Conservation (phyloP, 2,113 vertebrate species). For the Phylloscopus trochiloides region DNA sequence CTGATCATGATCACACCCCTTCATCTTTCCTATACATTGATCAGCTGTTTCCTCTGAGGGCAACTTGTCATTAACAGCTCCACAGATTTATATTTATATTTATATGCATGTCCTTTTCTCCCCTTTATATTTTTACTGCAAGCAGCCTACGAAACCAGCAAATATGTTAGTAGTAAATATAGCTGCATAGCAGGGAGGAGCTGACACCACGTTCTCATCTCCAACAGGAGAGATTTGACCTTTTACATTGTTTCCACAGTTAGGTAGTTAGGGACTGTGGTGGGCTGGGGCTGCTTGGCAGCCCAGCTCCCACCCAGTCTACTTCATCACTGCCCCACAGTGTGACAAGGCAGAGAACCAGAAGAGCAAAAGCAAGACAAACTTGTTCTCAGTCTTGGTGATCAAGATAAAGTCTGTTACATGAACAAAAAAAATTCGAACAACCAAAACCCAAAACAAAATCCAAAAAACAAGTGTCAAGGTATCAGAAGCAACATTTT, state of each 20-base stretch:
- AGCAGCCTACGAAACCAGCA: background rate
- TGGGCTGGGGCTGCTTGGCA: background rate
- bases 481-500: background rate
- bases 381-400: background rate
- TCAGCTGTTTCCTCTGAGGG: constrained; percentile 27
- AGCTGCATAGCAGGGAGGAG: background rate
- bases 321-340: no score
- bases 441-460: background rate
- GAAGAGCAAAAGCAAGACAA: background rate
- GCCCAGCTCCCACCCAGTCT: background rate
- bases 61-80: background rate
- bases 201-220: background rate
- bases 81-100: constrained; percentile 24
- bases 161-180: background rate
- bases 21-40: constrained; percentile 16
- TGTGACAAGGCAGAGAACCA: background rate
- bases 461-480: background rate
- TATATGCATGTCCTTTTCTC: background rate
- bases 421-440: accelerated
- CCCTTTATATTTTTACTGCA: constrained; percentile 5
- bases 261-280: no score
- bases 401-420: background rate
- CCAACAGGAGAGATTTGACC: background rate
- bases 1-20: constrained; percentile 8
- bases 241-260: background rate